Evolutionary conservation across 1,140 invertebrate genomes (phyloP), one percentile per base, ranked within the genome.

Genomic region (Aethina tumida): DNA sequence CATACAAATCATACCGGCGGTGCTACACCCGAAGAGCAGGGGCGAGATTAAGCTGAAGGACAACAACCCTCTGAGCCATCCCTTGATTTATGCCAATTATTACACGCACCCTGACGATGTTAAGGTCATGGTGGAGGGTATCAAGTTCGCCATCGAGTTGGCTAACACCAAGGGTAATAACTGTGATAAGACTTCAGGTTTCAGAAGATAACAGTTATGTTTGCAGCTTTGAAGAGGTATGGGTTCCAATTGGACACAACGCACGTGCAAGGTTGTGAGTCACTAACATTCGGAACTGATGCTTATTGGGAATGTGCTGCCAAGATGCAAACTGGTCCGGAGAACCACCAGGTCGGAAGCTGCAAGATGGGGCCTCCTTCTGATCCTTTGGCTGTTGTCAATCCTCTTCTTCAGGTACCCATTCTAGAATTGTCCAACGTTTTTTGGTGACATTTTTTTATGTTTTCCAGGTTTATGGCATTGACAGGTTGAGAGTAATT

Each of bases 321-420:
- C 1, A 68, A 75, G 30, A 70, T 74, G 47, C 74, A 81, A 27
- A 89, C 85, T 0, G 79, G 75, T 0, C 80, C 83, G 1, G 82
- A 90, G 58, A 89, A 89, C 55, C 86, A 91, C 60, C 85, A 89
- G 60, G 84, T 81, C 0, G 86, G 84, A 1, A 83, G 78, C 10
- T 85, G 82, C 56, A 81, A 75, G 58, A 88, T 90, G 84, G 84
- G 84, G 0, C 73, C 76, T 0, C 42, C 62, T 0, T 65, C 67
- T 1, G 83, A 87, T 58, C 68, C 70, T 0, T 54, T 66, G 15
- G 74, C 83, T 0, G 84, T 88, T 0, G 81, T 88, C 0, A 81
- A 85, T 53, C 69, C 74, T 19, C 61, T 77, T 40, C 59, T 87
- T 4, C 69, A 76, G 52, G 58, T 59, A 47, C 16, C 16, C 4